Conservation (phyloP, 53 echinoderm and acorn worm genomes). For the Actinopyga echinites region DNA sequence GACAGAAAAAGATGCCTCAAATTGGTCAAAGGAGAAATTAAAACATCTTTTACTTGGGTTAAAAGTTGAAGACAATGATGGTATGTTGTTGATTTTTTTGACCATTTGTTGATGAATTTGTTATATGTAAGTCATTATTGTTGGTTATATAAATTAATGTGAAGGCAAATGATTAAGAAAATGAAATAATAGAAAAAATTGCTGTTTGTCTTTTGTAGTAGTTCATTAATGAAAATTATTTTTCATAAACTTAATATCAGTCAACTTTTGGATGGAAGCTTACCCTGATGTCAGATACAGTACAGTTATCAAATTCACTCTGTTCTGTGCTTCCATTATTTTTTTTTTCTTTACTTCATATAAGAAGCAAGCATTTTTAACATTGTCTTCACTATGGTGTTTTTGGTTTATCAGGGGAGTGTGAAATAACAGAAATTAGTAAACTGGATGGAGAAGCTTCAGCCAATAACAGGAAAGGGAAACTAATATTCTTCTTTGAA, state of each 20-base stretch:
- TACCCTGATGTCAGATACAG: too few species aligned
- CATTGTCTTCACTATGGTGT: not conserved
- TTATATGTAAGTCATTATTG: too few species aligned
- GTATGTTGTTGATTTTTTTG: constrained; percentile 40
- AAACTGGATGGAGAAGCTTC: constrained; percentile 88
- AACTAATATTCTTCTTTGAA: constrained; percentile 98
- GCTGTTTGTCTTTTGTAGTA: too few species aligned
- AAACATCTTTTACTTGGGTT: constrained; percentile 64
- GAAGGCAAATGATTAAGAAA: too few species aligned
- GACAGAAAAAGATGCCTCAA: constrained; percentile 94
- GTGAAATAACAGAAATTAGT: constrained; percentile 77
- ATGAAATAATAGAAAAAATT: too few species aligned
- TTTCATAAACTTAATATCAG: too few species aligned
- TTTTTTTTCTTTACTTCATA: not conserved
- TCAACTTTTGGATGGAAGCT: too few species aligned
- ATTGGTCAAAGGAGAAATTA: constrained; percentile 81
- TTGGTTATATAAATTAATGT: too few species aligned
- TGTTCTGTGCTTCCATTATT: too few species aligned
- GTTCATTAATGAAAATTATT: too few species aligned
- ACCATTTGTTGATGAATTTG: too few species aligned
- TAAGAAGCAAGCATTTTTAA: not conserved
- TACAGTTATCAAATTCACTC: too few species aligned
- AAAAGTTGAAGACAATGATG: constrained; percentile 74
- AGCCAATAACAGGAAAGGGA: constrained; percentile 94
- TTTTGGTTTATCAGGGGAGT: constrained; percentile 63